phyloP scores from a whole-genome alignment of 2,888 invertebrate species.

The Megastigmus dorsalis region DNA sequence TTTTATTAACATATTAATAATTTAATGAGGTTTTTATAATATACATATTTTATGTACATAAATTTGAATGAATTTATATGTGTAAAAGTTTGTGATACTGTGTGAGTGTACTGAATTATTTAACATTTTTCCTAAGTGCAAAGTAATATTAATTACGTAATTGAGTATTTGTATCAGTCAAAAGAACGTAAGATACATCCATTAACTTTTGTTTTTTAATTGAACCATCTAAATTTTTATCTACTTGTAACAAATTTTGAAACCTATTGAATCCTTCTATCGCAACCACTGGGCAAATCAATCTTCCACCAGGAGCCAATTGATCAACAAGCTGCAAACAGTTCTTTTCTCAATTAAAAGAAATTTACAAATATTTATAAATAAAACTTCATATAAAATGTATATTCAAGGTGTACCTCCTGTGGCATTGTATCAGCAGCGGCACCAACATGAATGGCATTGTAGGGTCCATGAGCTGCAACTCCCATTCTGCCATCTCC shows the following conservation, averaged over 20 bases:
- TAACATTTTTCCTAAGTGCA: no score
- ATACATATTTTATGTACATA: no score
- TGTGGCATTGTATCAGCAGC: slow-evolving; percentile 88
- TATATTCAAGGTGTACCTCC: slow-evolving; percentile 76
- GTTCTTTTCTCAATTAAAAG: slow-evolving; percentile 8
- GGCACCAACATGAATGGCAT: slow-evolving; percentile 96
- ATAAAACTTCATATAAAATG: slow-evolving; percentile 53
- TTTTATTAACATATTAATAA: no score
- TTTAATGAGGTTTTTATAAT: no score
- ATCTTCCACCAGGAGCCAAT: slow-evolving; percentile 92
- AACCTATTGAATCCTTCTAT: slow-evolving; percentile 85
- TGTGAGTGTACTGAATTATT: no score
- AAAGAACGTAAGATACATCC: slow-evolving; percentile 97
- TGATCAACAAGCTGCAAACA: slow-evolving; percentile 85
- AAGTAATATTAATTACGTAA: slow-evolving; percentile 53
- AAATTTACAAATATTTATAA: not conserved
- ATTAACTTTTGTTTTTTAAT: slow-evolving; percentile 86
- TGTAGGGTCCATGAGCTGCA: slow-evolving; percentile 85
- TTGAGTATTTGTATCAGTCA: slow-evolving; percentile 89
- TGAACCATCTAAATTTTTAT: slow-evolving; percentile 88
- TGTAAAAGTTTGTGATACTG: no score
- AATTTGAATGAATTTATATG: no score
- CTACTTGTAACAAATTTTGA: slow-evolving; percentile 81
- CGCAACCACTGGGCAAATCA: slow-evolving; percentile 93
- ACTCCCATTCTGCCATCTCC: slow-evolving; percentile 93